Evolutionary conservation across 2,113 vertebrate genomes (phyloP), one percentile per base, ranked within the genome.

Genomic region (Triplophysa tibetana): DNA sequence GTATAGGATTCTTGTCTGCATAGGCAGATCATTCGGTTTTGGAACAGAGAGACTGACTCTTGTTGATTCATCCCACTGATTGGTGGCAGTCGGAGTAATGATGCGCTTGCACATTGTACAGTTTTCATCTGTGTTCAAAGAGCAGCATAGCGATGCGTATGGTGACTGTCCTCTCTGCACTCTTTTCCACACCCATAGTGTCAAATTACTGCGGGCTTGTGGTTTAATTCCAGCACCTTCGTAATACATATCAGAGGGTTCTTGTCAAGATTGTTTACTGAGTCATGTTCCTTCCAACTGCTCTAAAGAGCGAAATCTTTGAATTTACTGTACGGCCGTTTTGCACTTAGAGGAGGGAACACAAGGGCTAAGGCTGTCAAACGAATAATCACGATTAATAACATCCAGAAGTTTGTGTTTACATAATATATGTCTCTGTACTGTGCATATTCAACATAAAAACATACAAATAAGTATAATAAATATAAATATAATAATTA

Each of bases 91-190:
- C 54, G 29, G 17, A 70, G 68, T 56, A n/a, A 38, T 70, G 16
- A 11, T 70, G 26, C 17, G 54, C 56, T 24, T 74, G 54, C 56
- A 61, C 33, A 74, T 61, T 17, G n/a, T 61, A 24, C 29, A 74
- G 56, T 56, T 60, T 11, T 19, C 16, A 19, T 72, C 24, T 70
- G 19, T 43, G 70, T 74, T 61, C 38, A 24, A 45, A 45, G n/a
- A 45, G n/a, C 70, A 61, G 23, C 38, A 19, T 61, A 21, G 13
- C 45, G 70, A 14, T 26, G 26, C 26, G 6, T 29, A 63, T 63
- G 61, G 19, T 21, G 14, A 60, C 70, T 41, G 19, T 16, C 29
- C 29, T 73, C 70, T 58, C 69, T 58, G 26, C 26, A 33, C 19
- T 56, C 13, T 7, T 74, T n/a, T 13, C 21, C 70, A 74, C 70